Evolutionary conservation across 1,140 invertebrate genomes (phyloP), one percentile per base, ranked within the genome.

Genomic region (Trypoxylus dichotomus): DNA sequence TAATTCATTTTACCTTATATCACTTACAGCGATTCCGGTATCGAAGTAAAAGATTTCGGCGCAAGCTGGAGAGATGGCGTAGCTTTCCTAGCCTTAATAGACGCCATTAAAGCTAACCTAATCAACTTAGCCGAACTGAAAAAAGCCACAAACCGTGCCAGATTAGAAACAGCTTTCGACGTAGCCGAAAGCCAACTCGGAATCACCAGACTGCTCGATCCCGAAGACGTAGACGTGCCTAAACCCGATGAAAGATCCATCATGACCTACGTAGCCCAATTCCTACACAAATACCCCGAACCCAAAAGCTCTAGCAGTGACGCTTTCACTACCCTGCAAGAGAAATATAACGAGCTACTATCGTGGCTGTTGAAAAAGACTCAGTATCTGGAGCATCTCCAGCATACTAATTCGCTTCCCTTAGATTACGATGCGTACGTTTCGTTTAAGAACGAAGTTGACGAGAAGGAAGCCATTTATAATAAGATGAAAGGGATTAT

Each of bases 231-330:
- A 29, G 97, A 99, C 88, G 97, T 98, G 13, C 93, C 95, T 15
- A 95, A 95, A 84, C 98, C 98, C 8, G 98, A 99, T 87, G 98
- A 99, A 85, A 96, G 97, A 87, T 99, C 97, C 41, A 96, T 99
- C 80, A 99, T 99, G 97, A 99, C 98, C 32, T 99, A 99, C 87
- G 97, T 99, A 58, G 97, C 98, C 43, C 97, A 99, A 88, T 99
- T 99, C 87, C 89, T 99, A 79, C 96, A 98, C 85, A 97, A 97
- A 88, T 98, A 97, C 87, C 94, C 94, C 21, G 94, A 96, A 87
- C 93, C 94, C 42, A 93, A 91, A 86, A 90, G 89, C 76, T 89
- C 88, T 72, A 90, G 89, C 79, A 88, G 88, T 5, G 92, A 94
- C 81, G 91, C 93, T 21, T 91, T 95, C 47, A 91, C 91, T 27